These are phyloP conservation scores for Antidorcas marsupialis DNA, from an alignment of 2,113 vertebrate genomes.

Conservation along the genomic window DNA sequence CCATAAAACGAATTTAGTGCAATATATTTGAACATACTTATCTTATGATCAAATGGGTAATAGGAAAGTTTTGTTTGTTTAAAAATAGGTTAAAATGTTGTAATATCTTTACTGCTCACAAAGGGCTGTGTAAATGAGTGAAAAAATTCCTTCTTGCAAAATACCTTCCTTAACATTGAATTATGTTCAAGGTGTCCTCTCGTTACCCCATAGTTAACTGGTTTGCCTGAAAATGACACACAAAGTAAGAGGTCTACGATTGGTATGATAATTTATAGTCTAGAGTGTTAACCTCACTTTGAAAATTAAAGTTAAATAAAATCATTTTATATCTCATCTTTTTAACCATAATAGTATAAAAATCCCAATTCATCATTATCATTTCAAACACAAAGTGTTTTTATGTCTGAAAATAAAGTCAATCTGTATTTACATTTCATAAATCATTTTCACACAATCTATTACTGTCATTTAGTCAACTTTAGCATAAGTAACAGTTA, in stretches of 20 bases:
- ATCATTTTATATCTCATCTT: conserved; percentile 28
- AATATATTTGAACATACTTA: neutral
- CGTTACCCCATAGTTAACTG: conserved; percentile 4
- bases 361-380: conserved; percentile 1
- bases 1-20: neutral
- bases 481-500: neutral
- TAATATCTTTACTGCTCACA: neutral
- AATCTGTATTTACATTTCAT: conserved; percentile 39
- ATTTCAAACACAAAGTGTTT: neutral
- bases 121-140: neutral
- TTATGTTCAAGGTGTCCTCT: neutral
- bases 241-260: neutral
- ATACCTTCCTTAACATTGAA: neutral
- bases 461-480: neutral
- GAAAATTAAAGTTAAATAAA: conserved; percentile 33
- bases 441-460: conserved; percentile 44
- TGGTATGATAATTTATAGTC: neutral
- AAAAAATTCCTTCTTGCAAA: neutral
- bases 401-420: conserved; percentile 37
- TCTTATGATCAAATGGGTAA: neutral
- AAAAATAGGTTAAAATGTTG: conserved; percentile 3
- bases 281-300: neutral
- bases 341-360: neutral
- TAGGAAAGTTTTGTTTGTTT: neutral
- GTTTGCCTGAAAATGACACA: conserved; percentile 18